A percentile compares a stretch with the other conserved stretches of the same genome.
These are phyloP conservation scores for Nothoprocta perdicaria DNA, from an alignment of 2,113 vertebrate species.

Conservation along the genomic window DNA sequence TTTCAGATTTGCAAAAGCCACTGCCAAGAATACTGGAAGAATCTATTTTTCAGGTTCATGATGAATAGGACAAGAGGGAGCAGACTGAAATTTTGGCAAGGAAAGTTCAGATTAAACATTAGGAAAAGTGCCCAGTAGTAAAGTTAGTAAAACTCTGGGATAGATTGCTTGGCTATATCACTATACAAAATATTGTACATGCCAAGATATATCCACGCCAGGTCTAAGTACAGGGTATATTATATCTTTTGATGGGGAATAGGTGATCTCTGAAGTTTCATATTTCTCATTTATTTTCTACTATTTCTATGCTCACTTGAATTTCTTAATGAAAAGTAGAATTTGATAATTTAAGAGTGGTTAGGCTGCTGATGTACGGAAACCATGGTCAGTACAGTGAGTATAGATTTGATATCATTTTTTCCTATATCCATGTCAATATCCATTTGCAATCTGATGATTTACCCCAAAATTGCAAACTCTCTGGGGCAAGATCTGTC, in stretches of 20 bases:
- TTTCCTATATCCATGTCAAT: not conserved
- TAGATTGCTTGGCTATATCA: not conserved
- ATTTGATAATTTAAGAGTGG: not conserved
- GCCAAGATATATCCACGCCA: not conserved
- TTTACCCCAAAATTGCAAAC: not conserved
- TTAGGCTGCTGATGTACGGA: not conserved
- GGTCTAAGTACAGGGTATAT: not conserved
- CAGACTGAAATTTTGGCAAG: not conserved
- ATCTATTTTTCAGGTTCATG: not conserved
- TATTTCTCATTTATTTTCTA: not conserved
- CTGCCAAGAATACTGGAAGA: not conserved
- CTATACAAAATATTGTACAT: rapidly evolving
- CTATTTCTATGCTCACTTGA: not conserved
- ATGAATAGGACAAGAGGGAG: not conserved
- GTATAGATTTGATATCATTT: not conserved
- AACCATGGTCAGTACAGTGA: not conserved
- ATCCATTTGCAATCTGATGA: not conserved
- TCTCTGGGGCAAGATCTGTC: not conserved
- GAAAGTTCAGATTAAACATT: not conserved
- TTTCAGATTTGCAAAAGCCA: not conserved
- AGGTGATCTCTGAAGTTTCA: not conserved
- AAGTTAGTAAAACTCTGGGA: not conserved
- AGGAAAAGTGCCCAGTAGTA: not conserved
- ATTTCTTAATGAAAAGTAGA: not conserved
- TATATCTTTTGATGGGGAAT: not conserved